Percentiles rank a stretch among this genome's conserved stretches.
Evolutionary conservation across 2,797 vertebrate species (phyloP).

Genomic region (Chiroxiphia lanceolata): DNA sequence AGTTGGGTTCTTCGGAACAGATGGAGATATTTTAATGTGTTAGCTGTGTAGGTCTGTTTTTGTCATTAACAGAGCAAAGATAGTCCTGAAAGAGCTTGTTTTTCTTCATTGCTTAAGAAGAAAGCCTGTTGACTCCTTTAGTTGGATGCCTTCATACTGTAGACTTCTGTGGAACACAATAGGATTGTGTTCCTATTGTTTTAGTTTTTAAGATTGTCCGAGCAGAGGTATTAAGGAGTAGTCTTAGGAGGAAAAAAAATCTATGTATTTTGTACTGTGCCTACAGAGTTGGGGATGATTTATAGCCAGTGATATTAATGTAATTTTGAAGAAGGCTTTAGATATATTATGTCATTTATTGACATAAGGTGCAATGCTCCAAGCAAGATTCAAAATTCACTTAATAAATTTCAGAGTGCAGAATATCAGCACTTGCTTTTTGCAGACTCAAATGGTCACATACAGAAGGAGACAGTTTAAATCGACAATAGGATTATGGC

Average conservation of each 20-base stretch:
- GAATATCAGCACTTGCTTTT: not conserved
- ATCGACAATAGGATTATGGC: not conserved
- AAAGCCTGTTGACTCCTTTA: not conserved
- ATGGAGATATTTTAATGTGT: not conserved
- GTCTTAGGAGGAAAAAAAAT: not conserved
- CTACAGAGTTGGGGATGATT: not conserved
- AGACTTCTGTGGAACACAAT: too few species aligned
- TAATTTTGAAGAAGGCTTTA: not conserved
- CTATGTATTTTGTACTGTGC: not conserved
- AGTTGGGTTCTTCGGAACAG: not conserved
- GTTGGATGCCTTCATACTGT: not conserved
- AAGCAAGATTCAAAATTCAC: slow-evolving; percentile 16
- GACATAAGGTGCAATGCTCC: not conserved
- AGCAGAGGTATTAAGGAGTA: not conserved
- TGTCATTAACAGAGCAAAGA: not conserved
- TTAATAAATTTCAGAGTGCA: not conserved
- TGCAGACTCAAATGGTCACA: not conserved
- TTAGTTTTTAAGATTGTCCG: not conserved
- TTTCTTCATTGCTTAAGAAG: not conserved
- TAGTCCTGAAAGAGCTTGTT: not conserved
- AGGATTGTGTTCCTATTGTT: not conserved
- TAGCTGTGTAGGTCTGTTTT: not conserved
- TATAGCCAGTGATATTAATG: not conserved
- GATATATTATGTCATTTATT: not conserved
- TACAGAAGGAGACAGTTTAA: not conserved